A percentile compares a stretch with the other conserved stretches of the same genome.
Conservation (phyloP, 2,888 invertebrate species). For the Agrochola macilenta region DNA sequence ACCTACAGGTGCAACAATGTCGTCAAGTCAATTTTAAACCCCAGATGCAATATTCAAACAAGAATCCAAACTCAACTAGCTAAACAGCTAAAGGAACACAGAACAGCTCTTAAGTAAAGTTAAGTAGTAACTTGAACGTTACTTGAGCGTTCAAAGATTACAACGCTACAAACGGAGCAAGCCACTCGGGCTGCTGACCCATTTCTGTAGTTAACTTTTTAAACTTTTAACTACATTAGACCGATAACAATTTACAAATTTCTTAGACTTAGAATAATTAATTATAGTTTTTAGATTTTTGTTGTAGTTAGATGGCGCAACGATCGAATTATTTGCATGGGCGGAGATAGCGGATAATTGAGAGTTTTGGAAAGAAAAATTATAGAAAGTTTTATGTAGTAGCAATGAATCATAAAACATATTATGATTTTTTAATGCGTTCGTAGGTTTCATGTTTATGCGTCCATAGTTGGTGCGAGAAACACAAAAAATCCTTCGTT, state of each 20-base stretch:
- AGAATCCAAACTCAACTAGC: conserved; percentile 7
- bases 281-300: background rate
- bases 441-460: background rate
- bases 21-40: background rate
- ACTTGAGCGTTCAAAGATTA: conserved; percentile 45
- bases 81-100: conserved; percentile 26
- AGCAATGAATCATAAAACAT: background rate
- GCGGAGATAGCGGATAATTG: background rate
- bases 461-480: background rate
- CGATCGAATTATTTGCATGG: no score
- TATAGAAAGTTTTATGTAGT: background rate
- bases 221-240: conserved; percentile 38
- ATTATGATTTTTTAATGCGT: background rate
- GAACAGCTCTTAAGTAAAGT: conserved; percentile 25
- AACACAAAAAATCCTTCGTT: background rate
- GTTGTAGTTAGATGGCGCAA: background rate
- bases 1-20: background rate
- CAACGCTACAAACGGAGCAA: conserved; percentile 7
- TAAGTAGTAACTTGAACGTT: conserved; percentile 42
- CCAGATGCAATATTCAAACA: background rate
- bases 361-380: background rate
- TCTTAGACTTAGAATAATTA: background rate
- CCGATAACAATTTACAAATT: conserved; percentile 24
- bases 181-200: conserved; percentile 43
- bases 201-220: conserved; percentile 47